phyloP scores from a whole-genome alignment of 2,888 invertebrate genomes.

The Campaea margaritaria region DNA sequence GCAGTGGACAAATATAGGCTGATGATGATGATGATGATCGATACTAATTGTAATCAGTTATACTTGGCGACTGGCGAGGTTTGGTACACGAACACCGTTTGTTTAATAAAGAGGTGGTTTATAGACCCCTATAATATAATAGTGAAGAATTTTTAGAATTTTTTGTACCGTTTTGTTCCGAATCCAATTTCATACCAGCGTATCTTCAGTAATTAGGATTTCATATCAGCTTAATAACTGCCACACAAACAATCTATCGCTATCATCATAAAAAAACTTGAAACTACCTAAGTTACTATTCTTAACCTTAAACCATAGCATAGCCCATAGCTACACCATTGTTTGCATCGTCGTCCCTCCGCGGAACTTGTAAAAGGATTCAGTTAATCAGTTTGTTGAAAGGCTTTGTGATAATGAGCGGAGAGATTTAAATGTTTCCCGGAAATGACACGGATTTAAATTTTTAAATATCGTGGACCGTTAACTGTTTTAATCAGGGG shows the following conservation, averaged over 20 bases:
- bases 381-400: constrained; percentile 27
- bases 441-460: constrained; percentile 28
- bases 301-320: too few species aligned
- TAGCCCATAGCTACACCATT: background rate
- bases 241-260: too few species aligned
- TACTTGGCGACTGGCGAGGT: too few species aligned
- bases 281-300: too few species aligned
- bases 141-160: background rate
- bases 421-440: constrained; percentile 30
- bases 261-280: too few species aligned
- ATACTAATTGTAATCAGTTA: too few species aligned
- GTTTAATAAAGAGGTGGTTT: background rate
- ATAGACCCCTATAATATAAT: background rate
- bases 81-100: too few species aligned
- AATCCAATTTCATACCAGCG: too few species aligned
- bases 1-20: too few species aligned
- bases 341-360: background rate
- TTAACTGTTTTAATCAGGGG: constrained; percentile 7
- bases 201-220: too few species aligned
- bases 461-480: constrained; percentile 24
- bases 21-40: too few species aligned
- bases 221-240: too few species aligned
- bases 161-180: background rate
- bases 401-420: constrained; percentile 26
- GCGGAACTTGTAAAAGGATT: constrained; percentile 28